Base-by-base conservation (phyloP, 2,888 invertebrate genomes). In the Lasioglossum malachurum region DNA sequence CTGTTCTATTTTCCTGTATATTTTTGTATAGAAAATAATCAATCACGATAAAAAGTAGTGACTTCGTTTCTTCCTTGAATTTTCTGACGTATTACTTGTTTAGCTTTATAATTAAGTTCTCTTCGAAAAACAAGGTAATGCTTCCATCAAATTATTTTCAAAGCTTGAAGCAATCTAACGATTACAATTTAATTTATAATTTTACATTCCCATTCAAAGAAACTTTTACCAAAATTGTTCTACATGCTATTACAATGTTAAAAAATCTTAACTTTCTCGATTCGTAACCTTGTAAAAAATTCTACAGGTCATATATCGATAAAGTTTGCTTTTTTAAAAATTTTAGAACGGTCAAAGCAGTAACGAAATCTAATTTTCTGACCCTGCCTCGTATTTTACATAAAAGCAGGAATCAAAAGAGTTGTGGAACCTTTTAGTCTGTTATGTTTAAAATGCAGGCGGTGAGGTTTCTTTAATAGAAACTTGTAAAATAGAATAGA, bases 11-110 rank as follows among this genome's bases (percentile, higher is more conserved):
- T 75, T 57, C 41, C 67, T 23, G 44, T 44, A 46, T 44, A 79
- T 87, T 64, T 86, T 82, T 80, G 64, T 46, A 44, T 60, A n/a
- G 69, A 82, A 82, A 89, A 31, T 57, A 89, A 31, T 57, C n/a
- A 57, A 57, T 57, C 10, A n/a, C n/a, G n/a, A 57, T 10, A 12
- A 3, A n/a, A 57, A 0, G 10, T 0, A 10, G n/a, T 10, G 57
- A 57, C 10, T n/a, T 10, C 49, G 4, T 49, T 19, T 49, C 49
- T 19, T 49, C 19, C 19, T 49, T 19, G 53, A 57, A n/a, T 57
- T 57, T 23, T 10, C n/a, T 23, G 0, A 23, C 53, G 10, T n/a
- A n/a, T 53, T n/a, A n/a, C 10, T 57, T 57, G n/a, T 10, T 57
- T 3, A 57, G 10, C 57, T 57, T 57, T 57, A 2, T n/a, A 12